Base-by-base conservation (phyloP, 1,140 invertebrate genomes). In the Bathynomus jamesi region DNA sequence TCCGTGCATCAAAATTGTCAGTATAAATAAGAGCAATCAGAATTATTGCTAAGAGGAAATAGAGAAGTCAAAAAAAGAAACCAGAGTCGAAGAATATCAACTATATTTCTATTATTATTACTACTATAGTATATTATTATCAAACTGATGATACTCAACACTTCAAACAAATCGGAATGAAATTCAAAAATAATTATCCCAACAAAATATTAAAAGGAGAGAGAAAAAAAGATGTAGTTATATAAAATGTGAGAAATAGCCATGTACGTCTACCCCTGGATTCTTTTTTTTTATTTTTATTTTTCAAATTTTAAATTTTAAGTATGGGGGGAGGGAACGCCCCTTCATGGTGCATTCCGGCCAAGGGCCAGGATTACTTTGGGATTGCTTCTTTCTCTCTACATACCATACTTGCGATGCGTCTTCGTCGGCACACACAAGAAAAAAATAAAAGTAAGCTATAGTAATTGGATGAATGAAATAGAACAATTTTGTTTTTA, bases 1-100 rank as follows among this genome's bases (percentile, higher is more conserved):
- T 74, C 76, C 76, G 76, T 77, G 76, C 76, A 77, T 74, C 72
- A 77, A 76, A 73, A n/a, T n/a, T 75, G 69, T 75, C 73, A 75
- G 73, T 75, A 75, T 25, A 28, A 24, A 63, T 63, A 63, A 75
- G 69, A 53, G 40, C 40, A 53, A 53, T 53, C 40, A 53, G 40
- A 53, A 53, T 53, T 53, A 53, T 53, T 53, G 40, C 40, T 53
- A 53, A 53, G 21, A 53, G 21, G 40, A 21, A 53, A 53, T 17
- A 53, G 5, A 21, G 40, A 5, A 40, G 17, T 17, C 2, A 5
- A 53, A 53, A 53, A 53, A 53, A 53, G 40, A 53, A 53, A 53
- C 40, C 40, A 53, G 40, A 17, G n/a, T n/a, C n/a, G n/a, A n/a
- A n/a, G n/a, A n/a, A n/a, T n/a, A n/a, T n/a, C n/a, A n/a, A n/a